phyloP scores from a whole-genome alignment of 2,888 invertebrate species.

The Protophormia terraenovae region DNA sequence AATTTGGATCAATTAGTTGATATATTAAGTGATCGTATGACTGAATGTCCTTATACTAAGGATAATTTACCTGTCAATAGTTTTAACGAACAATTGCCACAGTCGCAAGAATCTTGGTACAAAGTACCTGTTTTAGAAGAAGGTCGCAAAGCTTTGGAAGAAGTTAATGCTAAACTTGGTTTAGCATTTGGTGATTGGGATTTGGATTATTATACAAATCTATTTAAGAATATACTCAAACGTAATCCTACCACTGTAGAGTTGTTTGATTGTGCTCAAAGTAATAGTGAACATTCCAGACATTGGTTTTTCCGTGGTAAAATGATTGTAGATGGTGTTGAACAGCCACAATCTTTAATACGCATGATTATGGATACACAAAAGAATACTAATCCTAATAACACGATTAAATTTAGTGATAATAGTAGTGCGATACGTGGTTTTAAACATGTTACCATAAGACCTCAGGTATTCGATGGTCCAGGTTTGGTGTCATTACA shows the following conservation, averaged over 20 bases:
- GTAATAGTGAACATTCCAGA: slow-evolving; percentile 98
- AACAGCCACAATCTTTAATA: slow-evolving; percentile 91
- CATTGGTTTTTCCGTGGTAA: slow-evolving; percentile 99
- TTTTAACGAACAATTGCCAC: slow-evolving; percentile 86
- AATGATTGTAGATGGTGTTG: slow-evolving; percentile 90
- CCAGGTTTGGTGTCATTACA: slow-evolving; percentile 86
- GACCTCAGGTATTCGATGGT: slow-evolving; percentile 84
- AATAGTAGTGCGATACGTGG: slow-evolving; percentile 98
- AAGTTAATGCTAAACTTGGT: slow-evolving; percentile 90
- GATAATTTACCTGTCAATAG: slow-evolving; percentile 85
- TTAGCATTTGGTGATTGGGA: slow-evolving; percentile 97
- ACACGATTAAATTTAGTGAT: slow-evolving; percentile 98
- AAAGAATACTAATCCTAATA: slow-evolving; percentile 91
- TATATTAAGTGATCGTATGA: slow-evolving; percentile 95
- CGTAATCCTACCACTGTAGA: slow-evolving; percentile 98
- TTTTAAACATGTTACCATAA: slow-evolving; percentile 86
- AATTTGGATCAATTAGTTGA: slow-evolving; percentile 81
- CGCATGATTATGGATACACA: slow-evolving; percentile 97
- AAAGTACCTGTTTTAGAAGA: slow-evolving; percentile 90
- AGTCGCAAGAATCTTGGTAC: slow-evolving; percentile 89
- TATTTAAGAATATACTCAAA: slow-evolving; percentile 91
- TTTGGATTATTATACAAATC: slow-evolving; percentile 92
- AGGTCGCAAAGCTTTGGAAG: slow-evolving; percentile 90
- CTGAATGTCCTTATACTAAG: slow-evolving; percentile 91
- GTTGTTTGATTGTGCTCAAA: slow-evolving; percentile 98